Base-by-base conservation (phyloP, 2,797 vertebrate species). In the Jordanella pulchra region DNA sequence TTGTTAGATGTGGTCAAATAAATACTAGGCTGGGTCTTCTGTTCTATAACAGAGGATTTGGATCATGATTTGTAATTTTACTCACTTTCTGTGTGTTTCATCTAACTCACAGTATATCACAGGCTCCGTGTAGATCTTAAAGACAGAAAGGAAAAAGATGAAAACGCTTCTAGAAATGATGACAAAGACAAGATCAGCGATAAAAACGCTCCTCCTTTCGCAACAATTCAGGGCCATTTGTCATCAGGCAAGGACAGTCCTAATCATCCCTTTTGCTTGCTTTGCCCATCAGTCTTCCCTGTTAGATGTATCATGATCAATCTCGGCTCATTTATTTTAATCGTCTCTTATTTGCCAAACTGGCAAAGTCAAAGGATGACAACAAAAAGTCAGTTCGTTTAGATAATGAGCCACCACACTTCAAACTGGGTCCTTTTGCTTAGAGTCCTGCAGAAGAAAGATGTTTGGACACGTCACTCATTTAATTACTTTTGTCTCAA, bases 321-420 rank as follows among this genome's bases (percentile, higher is more conserved):
- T 95, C 94, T 93, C 73, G 89, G 70, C 91, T 95, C 93, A 81
- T 96, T 96, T 95, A 92, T 96, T 96, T 95, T 95, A 96, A 95
- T 93, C 78, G 66, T 86, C 86, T 90, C 86, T 88, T 95, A 89
- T 95, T 95, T 95, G 73, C 83, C 84, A 91, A 93, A 93, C 89
- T 90, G 88, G 80, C 90, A 94, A 94, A 94, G 93, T 94, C 92
- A 92, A 84, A 86, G 72, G 85, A 94, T 91, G 93, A 90, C 92
- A 80, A 89, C 35, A 74, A 83, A 87, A 92, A 91, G 67, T 78
- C 80, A 85, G 79, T 78, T 77, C 10, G n/a, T 76, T 86, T 84
- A 82, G 76, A 89, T 88, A 86, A 83, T 80, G 80, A 89, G 76
- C 81, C 80, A 82, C 89, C 85, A 1, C 35, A 39, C 18, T 12